A percentile compares a stretch with the other conserved stretches of the same genome.
phyloP scores from a whole-genome alignment of 2,888 invertebrate species.

The Drosophila aldrichi region DNA sequence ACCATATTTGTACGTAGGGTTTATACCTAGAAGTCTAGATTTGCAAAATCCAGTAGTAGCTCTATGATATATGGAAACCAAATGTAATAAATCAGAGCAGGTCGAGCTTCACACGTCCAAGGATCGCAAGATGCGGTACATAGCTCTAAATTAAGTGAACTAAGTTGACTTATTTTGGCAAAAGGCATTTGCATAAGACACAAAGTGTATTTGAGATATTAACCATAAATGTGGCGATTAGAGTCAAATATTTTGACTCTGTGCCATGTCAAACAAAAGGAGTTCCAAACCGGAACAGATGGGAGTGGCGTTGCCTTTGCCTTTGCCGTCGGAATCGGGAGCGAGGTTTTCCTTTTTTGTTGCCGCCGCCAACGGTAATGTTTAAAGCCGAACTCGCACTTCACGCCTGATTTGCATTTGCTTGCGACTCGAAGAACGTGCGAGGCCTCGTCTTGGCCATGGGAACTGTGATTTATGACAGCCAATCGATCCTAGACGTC shows the following conservation, averaged over 20 bases:
- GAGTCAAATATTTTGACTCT: slow-evolving; percentile 73
- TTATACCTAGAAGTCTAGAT: no score
- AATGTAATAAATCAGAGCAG: no score
- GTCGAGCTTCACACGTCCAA: no score
- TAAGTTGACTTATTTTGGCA: not conserved
- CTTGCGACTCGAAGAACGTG: slow-evolving; percentile 49
- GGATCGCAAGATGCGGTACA: no score
- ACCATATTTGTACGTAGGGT: no score
- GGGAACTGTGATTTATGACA: slow-evolving; percentile 61
- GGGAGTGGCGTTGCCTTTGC: slow-evolving; percentile 21
- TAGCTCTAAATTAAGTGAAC: not conserved
- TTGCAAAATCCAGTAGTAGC: no score
- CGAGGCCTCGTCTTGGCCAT: slow-evolving; percentile 3
- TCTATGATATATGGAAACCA: no score
- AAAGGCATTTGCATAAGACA: not conserved
- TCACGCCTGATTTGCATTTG: slow-evolving; percentile 76
- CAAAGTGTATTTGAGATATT: not conserved
- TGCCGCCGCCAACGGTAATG: slow-evolving; percentile 38
- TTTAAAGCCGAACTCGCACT: slow-evolving; percentile 72
- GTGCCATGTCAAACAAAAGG: slow-evolving; percentile 41
- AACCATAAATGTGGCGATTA: slow-evolving; percentile 36
- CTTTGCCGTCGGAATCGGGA: slow-evolving; percentile 52
- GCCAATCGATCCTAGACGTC: slow-evolving; percentile 30
- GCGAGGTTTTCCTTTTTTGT: slow-evolving; percentile 32
- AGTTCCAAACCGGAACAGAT: slow-evolving; percentile 55